Percentiles rank a stretch among this genome's conserved stretches.
phyloP scores from a whole-genome alignment of 2,797 vertebrate genomes.

The Craterocephalus amniculus region DNA sequence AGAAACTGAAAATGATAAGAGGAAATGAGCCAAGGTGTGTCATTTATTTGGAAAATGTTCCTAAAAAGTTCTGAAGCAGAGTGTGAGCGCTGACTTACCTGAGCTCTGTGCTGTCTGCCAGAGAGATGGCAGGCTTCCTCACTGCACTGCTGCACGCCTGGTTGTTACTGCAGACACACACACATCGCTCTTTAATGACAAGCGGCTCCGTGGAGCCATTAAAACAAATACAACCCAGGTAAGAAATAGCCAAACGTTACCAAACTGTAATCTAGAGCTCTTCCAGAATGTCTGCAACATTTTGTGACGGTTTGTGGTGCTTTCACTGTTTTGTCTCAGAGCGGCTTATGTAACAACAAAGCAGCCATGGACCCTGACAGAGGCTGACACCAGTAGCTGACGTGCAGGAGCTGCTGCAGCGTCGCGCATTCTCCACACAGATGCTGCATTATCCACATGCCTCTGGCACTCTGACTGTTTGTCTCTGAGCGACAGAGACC shows the following conservation, averaged over 20 bases:
- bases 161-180: conserved; percentile 87
- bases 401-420: conserved; percentile 23
- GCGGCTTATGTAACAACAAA: conserved; percentile 60
- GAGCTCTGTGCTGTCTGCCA: conserved; percentile 97
- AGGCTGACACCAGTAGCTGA: conserved; percentile 42
- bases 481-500: not conserved
- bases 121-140: conserved; percentile 94
- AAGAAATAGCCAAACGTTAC: not conserved
- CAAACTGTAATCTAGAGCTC: not conserved
- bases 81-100: conserved; percentile 79
- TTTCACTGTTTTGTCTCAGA: conserved; percentile 21
- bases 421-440: conserved; percentile 13
- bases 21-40: not conserved
- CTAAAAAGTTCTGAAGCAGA: not conserved
- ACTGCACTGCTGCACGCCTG: conserved; percentile 94
- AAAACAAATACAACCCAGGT: not conserved
- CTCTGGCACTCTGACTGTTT: not conserved
- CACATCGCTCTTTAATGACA: not conserved
- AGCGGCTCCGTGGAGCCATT: not conserved
- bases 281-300: not conserved
- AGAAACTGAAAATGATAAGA: conserved; percentile 22
- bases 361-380: conserved; percentile 24
- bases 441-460: not conserved
- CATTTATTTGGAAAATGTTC: not conserved
- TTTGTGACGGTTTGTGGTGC: conserved; percentile 18